Conservation (phyloP, 2,888 invertebrate species). For the Metopia argyrocephala region DNA sequence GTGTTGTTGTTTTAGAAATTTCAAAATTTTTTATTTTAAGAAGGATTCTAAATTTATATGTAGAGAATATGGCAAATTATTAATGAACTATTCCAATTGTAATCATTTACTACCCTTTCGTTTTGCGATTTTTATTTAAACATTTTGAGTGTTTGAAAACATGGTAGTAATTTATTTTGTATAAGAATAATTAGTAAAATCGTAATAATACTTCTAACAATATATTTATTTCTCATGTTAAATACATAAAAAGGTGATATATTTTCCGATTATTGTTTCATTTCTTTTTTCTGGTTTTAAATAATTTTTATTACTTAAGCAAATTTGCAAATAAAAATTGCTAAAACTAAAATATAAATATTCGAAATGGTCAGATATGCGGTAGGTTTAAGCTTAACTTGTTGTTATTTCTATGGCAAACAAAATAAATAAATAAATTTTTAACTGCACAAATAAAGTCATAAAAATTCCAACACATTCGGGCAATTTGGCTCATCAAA, state of each 20-base stretch:
- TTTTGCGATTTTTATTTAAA: no score
- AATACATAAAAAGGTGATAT: not conserved
- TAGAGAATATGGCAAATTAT: no score
- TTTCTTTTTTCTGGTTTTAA: conserved; percentile 15
- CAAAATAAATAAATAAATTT: conserved; percentile 26
- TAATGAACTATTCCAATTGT: no score
- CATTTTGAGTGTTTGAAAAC: no score
- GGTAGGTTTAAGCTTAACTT: conserved; percentile 44
- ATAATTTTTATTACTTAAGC: conserved; percentile 33
- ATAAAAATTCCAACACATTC: conserved; percentile 75
- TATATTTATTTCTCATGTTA: no score
- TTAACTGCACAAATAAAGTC: conserved; percentile 55
- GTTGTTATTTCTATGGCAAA: conserved; percentile 27
- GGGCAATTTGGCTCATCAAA: conserved; percentile 69
- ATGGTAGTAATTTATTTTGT: no score
- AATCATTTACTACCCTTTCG: no score
- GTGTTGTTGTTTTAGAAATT: no score
- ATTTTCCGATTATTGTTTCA: not conserved
- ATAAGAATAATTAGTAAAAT: no score
- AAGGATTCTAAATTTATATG: no score
- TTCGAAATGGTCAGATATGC: conserved; percentile 41
- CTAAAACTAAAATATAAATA: conserved; percentile 48
- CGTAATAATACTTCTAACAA: no score
- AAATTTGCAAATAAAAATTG: conserved; percentile 32
- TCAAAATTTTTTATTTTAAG: no score